These are phyloP conservation scores for Sylvia atricapilla DNA, from an alignment of 2,113 vertebrate genomes.

Conservation along the genomic window DNA sequence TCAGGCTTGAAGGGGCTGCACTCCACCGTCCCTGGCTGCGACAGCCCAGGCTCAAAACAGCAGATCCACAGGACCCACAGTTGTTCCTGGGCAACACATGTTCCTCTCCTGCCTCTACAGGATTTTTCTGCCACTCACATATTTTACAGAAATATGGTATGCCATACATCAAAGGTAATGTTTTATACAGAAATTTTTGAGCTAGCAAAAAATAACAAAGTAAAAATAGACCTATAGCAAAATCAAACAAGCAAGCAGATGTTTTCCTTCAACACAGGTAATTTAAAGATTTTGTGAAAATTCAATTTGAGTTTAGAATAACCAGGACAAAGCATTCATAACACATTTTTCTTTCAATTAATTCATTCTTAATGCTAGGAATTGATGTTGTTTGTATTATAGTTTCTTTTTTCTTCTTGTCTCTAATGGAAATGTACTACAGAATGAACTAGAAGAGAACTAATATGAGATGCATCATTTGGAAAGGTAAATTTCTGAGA, in stretches of 20 bases:
- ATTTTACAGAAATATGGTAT: background rate
- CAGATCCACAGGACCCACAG: accelerated
- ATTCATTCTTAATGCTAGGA: background rate
- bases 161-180: background rate
- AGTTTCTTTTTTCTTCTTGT: background rate
- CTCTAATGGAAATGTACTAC: conserved; percentile 1
- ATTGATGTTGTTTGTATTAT: background rate
- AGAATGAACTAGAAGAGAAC: background rate
- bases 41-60: background rate
- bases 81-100: accelerated
- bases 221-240: background rate
- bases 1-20: background rate
- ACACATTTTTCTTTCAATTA: conserved; percentile 15
- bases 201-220: background rate
- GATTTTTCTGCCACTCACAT: background rate
- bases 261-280: background rate
- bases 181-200: background rate
- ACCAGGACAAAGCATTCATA: background rate
- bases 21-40: accelerated
- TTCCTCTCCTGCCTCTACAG: background rate
- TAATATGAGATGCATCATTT: background rate
- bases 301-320: background rate
- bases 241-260: background rate
- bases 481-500: conserved; percentile 38
- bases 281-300: conserved; percentile 15